phyloP scores from a whole-genome alignment of 2,113 vertebrate genomes.

The Pterocles orientalis region DNA sequence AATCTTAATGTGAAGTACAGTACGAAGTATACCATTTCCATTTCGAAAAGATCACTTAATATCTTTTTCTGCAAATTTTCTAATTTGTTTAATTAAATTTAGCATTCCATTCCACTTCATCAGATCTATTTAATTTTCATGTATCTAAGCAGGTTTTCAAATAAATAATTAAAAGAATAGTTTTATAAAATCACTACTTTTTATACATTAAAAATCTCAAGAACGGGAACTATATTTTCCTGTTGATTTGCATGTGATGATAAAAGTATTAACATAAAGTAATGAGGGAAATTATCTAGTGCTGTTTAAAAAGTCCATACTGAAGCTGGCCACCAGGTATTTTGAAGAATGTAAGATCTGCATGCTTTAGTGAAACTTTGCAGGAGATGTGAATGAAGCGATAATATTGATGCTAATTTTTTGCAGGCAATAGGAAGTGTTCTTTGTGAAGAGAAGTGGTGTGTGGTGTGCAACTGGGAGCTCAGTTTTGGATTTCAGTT shows the following conservation, averaged over 20 bases:
- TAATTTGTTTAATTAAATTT: conserved; percentile 72
- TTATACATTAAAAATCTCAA: conserved; percentile 20
- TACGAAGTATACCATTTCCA: conserved; percentile 47
- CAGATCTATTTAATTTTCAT: conserved; percentile 62
- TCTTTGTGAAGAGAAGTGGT: background rate
- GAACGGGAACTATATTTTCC: conserved; percentile 39
- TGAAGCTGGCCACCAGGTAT: background rate
- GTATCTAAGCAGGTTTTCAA: conserved; percentile 54
- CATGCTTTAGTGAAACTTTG: background rate
- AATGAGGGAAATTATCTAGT: background rate
- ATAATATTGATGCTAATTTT: background rate
- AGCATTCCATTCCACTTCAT: conserved; percentile 59
- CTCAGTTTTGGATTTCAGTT: background rate
- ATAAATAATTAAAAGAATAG: conserved; percentile 59
- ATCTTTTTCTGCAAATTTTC: conserved; percentile 51
- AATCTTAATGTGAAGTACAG: background rate
- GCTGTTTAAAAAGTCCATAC: background rate
- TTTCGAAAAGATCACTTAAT: conserved; percentile 66
- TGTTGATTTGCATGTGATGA: conserved; percentile 9
- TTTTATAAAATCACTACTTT: conserved; percentile 47
- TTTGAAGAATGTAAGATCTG: background rate
- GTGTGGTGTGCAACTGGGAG: background rate
- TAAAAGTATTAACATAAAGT: background rate
- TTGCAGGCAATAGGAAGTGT: background rate
- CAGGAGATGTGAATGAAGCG: background rate